Conservation (phyloP, 2,797 vertebrate genomes). For the Anas bernieri region DNA sequence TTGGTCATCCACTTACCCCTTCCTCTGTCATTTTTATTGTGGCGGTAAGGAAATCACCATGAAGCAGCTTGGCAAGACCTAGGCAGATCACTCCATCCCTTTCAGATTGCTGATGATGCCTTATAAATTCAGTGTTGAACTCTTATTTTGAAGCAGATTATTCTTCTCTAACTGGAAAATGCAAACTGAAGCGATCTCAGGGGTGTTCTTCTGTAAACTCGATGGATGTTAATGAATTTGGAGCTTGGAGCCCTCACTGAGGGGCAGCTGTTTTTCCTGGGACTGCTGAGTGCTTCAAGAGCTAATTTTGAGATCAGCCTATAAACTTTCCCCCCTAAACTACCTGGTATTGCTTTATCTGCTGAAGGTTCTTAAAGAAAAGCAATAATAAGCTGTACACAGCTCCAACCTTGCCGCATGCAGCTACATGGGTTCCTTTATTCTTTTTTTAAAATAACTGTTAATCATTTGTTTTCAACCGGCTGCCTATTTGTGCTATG, state of each 20-base stretch:
- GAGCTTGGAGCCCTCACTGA: background rate
- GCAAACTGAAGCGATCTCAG: background rate
- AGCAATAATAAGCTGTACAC: accelerated
- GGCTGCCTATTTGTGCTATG: background rate
- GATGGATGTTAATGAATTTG: background rate
- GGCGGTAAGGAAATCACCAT: background rate
- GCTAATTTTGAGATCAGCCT: background rate
- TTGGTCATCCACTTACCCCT: accelerated
- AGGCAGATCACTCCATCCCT: background rate
- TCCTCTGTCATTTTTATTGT: background rate
- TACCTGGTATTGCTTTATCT: background rate
- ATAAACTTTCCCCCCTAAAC: background rate
- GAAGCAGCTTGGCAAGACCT: background rate
- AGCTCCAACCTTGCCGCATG: background rate
- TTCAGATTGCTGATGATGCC: background rate
- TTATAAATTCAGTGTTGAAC: background rate
- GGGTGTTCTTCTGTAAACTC: background rate
- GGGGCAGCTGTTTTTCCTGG: background rate
- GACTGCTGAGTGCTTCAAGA: background rate
- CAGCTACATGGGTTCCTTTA: background rate
- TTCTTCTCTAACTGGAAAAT: background rate
- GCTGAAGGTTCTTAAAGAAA: background rate
- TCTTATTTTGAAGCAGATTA: background rate
- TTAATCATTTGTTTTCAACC: accelerated
- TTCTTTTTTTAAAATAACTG: background rate